Percentiles rank a stretch among this genome's conserved stretches.
Conservation (phyloP, 2,888 invertebrate genomes). For the Eubasilissa splendida region DNA sequence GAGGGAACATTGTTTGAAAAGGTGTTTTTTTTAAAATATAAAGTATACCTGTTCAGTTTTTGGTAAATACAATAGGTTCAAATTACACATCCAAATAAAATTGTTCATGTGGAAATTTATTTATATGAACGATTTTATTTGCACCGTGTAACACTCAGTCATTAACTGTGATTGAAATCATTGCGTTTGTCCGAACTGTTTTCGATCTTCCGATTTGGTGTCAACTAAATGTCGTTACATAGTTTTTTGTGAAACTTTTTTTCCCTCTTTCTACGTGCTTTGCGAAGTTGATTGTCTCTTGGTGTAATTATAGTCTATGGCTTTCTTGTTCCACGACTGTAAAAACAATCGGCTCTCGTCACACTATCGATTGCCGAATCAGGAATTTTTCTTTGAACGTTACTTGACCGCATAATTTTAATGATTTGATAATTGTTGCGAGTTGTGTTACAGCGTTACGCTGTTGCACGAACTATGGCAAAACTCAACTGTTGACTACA, state of each 20-base stretch:
- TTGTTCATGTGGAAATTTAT: no score
- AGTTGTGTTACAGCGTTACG: conserved; percentile 39
- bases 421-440: conserved; percentile 19
- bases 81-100: no score
- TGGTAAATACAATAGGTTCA: no score
- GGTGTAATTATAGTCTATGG: conserved; percentile 46
- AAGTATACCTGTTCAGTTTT: no score
- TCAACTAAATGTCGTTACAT: background rate
- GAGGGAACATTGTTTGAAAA: no score
- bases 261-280: conserved; percentile 45
- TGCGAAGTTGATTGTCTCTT: conserved; percentile 33
- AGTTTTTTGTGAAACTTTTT: conserved; percentile 53
- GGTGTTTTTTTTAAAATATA: no score
- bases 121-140: no score
- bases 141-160: no score
- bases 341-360: conserved; percentile 47
- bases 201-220: background rate
- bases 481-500: conserved; percentile 29
- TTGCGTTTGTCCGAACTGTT: conserved; percentile 1
- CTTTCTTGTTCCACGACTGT: conserved; percentile 44
- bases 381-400: conserved; percentile 1
- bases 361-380: conserved; percentile 36
- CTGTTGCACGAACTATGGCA: conserved; percentile 42
- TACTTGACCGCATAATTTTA: conserved; percentile 33
- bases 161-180: background rate